Evolutionary conservation across 2,888 invertebrate genomes (phyloP).

Genomic region (Anoplius nigerrimus): DNA sequence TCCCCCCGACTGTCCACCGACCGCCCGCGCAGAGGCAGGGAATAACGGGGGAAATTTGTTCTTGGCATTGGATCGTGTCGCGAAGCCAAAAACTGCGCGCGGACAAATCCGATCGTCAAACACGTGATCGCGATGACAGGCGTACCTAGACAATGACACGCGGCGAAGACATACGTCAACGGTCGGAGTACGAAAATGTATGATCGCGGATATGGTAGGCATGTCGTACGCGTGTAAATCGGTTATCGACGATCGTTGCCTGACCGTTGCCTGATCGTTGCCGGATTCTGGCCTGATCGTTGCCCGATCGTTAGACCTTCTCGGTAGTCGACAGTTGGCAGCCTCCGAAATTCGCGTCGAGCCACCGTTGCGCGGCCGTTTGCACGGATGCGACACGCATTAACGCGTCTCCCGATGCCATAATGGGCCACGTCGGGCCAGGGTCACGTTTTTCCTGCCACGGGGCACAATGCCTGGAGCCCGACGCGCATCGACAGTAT

Average conservation of each 20-base stretch:
- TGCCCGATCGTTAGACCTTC: background rate
- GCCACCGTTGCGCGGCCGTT: constrained; percentile 25
- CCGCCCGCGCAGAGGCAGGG: no score
- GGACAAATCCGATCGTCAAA: no score
- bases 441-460: constrained; percentile 45
- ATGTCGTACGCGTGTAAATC: no score
- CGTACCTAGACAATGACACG: no score
- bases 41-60: no score
- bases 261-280: background rate
- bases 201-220: no score
- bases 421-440: constrained; percentile 49
- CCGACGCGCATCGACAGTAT: constrained; percentile 35
- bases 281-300: background rate
- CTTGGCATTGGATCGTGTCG: no score
- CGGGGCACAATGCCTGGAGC: constrained; percentile 40
- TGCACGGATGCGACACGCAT: constrained; percentile 62
- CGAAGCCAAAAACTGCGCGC: no score
- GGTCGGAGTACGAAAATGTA: no score
- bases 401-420: constrained; percentile 63
- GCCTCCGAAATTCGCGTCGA: constrained; percentile 3
- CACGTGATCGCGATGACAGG: no score
- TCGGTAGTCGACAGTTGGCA: background rate
- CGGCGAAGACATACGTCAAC: no score
- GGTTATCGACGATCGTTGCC: constrained; percentile 2
- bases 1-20: no score